phyloP scores from a whole-genome alignment of 2,797 vertebrate genomes.

The Yasuhikotakia modesta region DNA sequence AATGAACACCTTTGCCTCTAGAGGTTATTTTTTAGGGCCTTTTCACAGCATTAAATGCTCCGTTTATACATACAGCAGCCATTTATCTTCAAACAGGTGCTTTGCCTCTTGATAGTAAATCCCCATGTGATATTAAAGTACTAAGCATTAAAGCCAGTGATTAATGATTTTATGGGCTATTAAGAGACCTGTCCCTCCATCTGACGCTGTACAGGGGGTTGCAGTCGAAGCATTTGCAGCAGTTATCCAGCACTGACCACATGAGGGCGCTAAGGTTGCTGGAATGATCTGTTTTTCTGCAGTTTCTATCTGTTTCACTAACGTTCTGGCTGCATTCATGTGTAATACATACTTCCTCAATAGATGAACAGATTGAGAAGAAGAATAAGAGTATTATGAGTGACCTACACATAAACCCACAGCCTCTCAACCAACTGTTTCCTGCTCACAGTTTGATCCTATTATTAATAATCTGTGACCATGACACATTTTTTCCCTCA shows the following conservation, averaged over 20 bases:
- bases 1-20: neutral
- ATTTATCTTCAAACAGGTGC: slow-evolving; percentile 38
- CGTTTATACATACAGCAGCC: neutral
- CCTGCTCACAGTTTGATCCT: neutral
- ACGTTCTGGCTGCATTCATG: neutral
- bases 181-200: slow-evolving; percentile 8
- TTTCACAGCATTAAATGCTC: neutral
- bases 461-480: neutral
- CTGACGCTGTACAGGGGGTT: neutral
- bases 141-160: slow-evolving; percentile 8
- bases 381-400: slow-evolving; percentile 7
- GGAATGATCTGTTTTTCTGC: neutral
- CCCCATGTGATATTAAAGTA: slow-evolving; percentile 35
- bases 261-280: slow-evolving; percentile 73
- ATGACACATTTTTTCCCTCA: slow-evolving; percentile 9
- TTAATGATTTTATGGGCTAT: slow-evolving; percentile 29
- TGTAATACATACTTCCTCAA: slow-evolving; percentile 2
- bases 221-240: slow-evolving; percentile 1
- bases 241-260: slow-evolving; percentile 67
- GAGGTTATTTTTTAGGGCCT: neutral
- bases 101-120: slow-evolving; percentile 18
- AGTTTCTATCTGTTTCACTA: neutral
- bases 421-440: slow-evolving; percentile 36
- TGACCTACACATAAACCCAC: slow-evolving; percentile 40
- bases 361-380: slow-evolving; percentile 2